Evolutionary conservation across 2,888 invertebrate genomes (phyloP), one percentile per base, ranked within the genome.

Genomic region (Drosophila dives): DNA sequence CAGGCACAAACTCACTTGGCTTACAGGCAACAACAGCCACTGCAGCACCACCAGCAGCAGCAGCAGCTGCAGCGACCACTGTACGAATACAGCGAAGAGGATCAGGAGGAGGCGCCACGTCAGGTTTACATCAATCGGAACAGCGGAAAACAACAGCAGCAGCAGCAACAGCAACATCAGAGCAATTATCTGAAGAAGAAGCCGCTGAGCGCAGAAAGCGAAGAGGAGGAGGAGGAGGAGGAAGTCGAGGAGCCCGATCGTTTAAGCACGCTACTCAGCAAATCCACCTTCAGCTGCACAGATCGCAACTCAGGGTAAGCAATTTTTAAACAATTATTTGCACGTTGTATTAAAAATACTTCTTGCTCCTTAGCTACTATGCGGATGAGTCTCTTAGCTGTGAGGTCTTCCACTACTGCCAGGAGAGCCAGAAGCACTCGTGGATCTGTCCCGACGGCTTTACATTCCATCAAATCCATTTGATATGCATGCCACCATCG

Each of bases 381-480:
- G 98, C 98, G 33, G 98, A 98, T 90, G 97, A 97, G 89, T 96
- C 96, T 51, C 94, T 98, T 32, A 95, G 95, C 87, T 98, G 98
- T 91, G 98, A 98, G 93, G 97, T 98, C 45, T 98, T 98, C 95
- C 98, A 98, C 92, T 98, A 98, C 93, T 98, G 98, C 91, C 97
- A 98, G 91, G 98, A 97, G 83, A 97, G 96, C 84, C 96, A 96
- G 45, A 96, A 96, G 90, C 98, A 98, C 93, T 98, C 98, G 3
- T 98, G 98, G 98, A 96, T 98, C 87, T 98, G 98, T 88, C 98
- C 98, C 0, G 97, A 97, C 87, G 97, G 97, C 64, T 98, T 98
- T 60, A 92, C 91, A 15, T 93, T 93, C 86, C 93, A 93, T 61
- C 94, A 98, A 96, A 97, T 98, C 17, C 98, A 98, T 91, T 93